phyloP scores from a whole-genome alignment of 2,888 invertebrate genomes.

The Andrena marginata region DNA sequence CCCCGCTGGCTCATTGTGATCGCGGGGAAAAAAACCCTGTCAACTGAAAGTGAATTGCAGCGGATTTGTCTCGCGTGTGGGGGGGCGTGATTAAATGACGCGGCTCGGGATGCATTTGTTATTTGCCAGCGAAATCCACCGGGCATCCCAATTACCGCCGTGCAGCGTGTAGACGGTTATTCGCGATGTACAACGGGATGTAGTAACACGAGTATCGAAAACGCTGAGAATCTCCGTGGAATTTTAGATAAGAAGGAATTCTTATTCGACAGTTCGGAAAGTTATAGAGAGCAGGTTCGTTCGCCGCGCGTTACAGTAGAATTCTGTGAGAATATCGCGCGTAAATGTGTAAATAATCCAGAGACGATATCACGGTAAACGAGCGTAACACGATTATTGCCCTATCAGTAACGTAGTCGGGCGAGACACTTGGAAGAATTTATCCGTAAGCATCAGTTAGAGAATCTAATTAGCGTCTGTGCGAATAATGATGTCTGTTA shows the following conservation, averaged over 20 bases:
- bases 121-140: conserved; percentile 35
- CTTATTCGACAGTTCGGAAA: neutral
- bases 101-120: conserved; percentile 34
- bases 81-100: conserved; percentile 55
- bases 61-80: conserved; percentile 50
- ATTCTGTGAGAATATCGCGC: neutral
- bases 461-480: neutral
- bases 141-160: conserved; percentile 46
- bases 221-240: neutral
- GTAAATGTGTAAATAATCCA: neutral
- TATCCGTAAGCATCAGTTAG: neutral
- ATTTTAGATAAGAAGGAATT: neutral
- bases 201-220: neutral
- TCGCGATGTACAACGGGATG: neutral
- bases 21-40: conserved; percentile 57
- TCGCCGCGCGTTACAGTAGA: neutral
- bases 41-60: conserved; percentile 63
- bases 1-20: conserved; percentile 63
- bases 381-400: neutral
- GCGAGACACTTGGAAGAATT: neutral
- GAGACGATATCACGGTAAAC: neutral
- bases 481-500: neutral
- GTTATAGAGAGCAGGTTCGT: neutral
- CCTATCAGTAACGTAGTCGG: neutral
- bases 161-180: conserved; percentile 10